Evolutionary conservation across 1,140 invertebrate genomes (phyloP).

Genomic region (Anastrepha obliqua): DNA sequence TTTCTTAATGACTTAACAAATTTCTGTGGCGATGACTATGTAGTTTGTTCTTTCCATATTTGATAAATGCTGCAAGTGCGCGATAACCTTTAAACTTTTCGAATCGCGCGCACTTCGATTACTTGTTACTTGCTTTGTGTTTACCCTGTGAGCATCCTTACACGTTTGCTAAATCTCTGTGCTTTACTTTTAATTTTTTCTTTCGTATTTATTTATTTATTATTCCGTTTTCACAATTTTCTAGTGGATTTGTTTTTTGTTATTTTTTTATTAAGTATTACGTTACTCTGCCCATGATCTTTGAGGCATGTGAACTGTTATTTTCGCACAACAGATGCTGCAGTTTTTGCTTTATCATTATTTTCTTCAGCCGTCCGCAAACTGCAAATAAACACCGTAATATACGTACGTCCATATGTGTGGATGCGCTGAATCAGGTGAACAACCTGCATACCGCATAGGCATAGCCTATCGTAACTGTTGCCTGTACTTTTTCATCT

Average conservation of each 20-base stretch:
- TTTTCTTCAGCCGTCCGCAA: not conserved
- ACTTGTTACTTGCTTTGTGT: not conserved
- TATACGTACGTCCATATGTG: not conserved
- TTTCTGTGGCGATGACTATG: not conserved
- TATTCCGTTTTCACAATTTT: not conserved
- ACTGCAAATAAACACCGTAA: constrained; percentile 8
- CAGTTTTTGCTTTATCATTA: not conserved
- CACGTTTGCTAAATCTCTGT: not conserved
- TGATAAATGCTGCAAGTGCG: not conserved
- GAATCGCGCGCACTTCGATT: not conserved
- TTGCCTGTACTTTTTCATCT: not conserved
- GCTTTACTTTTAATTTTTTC: not conserved
- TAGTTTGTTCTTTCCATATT: not conserved
- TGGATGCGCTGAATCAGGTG: not conserved
- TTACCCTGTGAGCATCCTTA: too few species aligned
- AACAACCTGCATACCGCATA: not conserved
- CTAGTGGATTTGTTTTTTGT: not conserved
- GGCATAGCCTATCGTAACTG: not conserved
- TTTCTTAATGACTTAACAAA: too few species aligned
- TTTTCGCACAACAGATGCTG: not conserved
- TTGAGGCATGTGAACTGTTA: not conserved
- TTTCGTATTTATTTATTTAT: not conserved
- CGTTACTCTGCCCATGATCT: not conserved
- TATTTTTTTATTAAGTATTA: not conserved
- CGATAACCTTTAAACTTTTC: constrained; percentile 11